Base-by-base conservation (phyloP, 2,113 vertebrate species). In the Hippocampus zosterae region DNA sequence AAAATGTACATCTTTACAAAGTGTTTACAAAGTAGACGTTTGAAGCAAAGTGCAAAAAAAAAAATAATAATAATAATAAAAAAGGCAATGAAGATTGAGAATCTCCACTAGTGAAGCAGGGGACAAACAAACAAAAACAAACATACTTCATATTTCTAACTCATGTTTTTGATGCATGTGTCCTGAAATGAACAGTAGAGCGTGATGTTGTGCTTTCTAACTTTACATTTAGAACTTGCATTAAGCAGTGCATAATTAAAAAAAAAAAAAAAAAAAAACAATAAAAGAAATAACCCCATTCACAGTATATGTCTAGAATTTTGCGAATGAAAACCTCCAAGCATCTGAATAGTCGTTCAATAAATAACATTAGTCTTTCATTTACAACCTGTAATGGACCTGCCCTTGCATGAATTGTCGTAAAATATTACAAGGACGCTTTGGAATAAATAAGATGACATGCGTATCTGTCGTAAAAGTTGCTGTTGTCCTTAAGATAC, bases 1-100 rank as follows among this genome's bases (percentile, higher is more conserved):
- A 92, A 92, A 91, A 92, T 92, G 81, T 92, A 93, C 91, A 93
- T 89, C 90, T 92, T 91, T 92, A 92, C 91, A 92, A 87, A 87
- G 86, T 88, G 90, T 92, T 90, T 89, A 91, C 85, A 92, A 85
- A 87, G 87, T 68, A 81, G 81, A 89, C 29, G 69, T 81, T 63
- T 66, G 76, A 82, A 81, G 85, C 86, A 82, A 85, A 80, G 71
- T 84, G 55, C 79, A 67, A 85, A 91, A 92, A 92, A 91, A 93
- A 85, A 87, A n/a, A n/a, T n/a, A n/a, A n/a, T n/a, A n/a, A n/a
- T n/a, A n/a, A n/a, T n/a, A n/a, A n/a, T n/a, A n/a, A n/a, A n/a
- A 87, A 80, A 86, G 82, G 89, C 81, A 83, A 87, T 62, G 66
- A 89, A 85, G 78, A 81, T 80, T 57, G 72, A 86, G 71, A 81